phyloP scores from a whole-genome alignment of 2,113 vertebrate genomes.

The Otolemur garnettii region DNA sequence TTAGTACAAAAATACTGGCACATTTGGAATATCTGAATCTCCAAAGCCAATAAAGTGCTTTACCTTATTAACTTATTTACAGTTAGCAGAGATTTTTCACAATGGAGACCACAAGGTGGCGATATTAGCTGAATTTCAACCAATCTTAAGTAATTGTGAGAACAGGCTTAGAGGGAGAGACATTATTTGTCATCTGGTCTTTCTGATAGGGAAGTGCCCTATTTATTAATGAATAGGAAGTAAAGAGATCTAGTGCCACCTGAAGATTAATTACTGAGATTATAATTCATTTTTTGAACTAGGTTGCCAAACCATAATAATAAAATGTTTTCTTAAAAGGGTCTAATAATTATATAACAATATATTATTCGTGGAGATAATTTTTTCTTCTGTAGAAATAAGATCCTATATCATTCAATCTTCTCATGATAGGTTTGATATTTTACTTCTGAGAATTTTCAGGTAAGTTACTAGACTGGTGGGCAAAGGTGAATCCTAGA shows the following conservation, averaged over 20 bases:
- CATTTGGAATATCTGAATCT: slow-evolving; percentile 46
- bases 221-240: slow-evolving; percentile 20
- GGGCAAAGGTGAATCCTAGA: not conserved
- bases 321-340: slow-evolving; percentile 55
- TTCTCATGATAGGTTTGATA: slow-evolving; percentile 30
- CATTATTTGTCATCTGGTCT: slow-evolving; percentile 35
- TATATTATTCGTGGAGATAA: slow-evolving; percentile 42
- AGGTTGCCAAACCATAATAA: not conserved
- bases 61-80: not conserved
- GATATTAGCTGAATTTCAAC: slow-evolving; percentile 56
- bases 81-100: not conserved
- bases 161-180: not conserved
- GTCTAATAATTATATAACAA: slow-evolving; percentile 28
- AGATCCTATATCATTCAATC: not conserved
- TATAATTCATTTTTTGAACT: slow-evolving; percentile 17
- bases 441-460: slow-evolving; percentile 64
- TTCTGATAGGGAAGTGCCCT: slow-evolving; percentile 23
- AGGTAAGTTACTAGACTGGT: slow-evolving; percentile 32
- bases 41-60: slow-evolving; percentile 17
- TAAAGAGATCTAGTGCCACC: slow-evolving; percentile 1
- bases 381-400: slow-evolving; percentile 53
- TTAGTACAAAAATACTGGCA: not conserved
- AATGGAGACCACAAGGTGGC: slow-evolving; percentile 70
- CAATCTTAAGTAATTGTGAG: not conserved
- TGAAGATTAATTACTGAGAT: slow-evolving; percentile 46